Percentiles rank a stretch among this genome's conserved stretches.
phyloP scores from a whole-genome alignment of 1,140 invertebrate species.

The Leptoteleia sp. region DNA sequence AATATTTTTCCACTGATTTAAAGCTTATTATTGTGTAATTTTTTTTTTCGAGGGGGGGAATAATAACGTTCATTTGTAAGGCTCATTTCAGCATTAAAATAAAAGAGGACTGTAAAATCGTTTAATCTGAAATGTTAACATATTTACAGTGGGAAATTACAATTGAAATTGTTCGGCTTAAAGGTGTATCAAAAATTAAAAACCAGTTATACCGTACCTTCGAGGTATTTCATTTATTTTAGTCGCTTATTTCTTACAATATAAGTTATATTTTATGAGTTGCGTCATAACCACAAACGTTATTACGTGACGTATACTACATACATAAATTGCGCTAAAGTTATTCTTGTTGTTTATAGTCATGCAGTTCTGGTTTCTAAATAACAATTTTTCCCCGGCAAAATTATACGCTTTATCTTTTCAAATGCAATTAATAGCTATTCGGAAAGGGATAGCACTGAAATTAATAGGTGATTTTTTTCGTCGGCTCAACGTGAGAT shows the following conservation, averaged over 20 bases:
- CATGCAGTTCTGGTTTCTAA: slow-evolving; percentile 19
- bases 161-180: no score
- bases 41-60: no score
- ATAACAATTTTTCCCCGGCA: slow-evolving; percentile 9
- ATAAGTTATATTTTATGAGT: slow-evolving; percentile 53
- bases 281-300: slow-evolving; percentile 43
- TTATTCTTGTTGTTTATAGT: slow-evolving; percentile 45
- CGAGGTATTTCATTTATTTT: slow-evolving; percentile 34
- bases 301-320: slow-evolving; percentile 45
- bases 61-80: no score
- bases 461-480: no score
- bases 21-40: no score
- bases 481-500: no score
- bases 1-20: no score
- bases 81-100: no score
- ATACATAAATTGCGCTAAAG: slow-evolving; percentile 49
- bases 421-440: slow-evolving; percentile 10
- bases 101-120: no score
- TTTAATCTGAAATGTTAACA: neutral
- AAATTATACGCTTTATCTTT: slow-evolving; percentile 17
- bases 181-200: slow-evolving; percentile 1
- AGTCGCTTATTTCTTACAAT: slow-evolving; percentile 47
- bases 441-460: no score
- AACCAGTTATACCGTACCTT: neutral
- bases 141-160: neutral